A percentile compares a stretch with the other conserved stretches of the same genome.
These are phyloP conservation scores for Squalus acanthias DNA, from an alignment of 2,797 vertebrate genomes.

Conservation along the genomic window DNA sequence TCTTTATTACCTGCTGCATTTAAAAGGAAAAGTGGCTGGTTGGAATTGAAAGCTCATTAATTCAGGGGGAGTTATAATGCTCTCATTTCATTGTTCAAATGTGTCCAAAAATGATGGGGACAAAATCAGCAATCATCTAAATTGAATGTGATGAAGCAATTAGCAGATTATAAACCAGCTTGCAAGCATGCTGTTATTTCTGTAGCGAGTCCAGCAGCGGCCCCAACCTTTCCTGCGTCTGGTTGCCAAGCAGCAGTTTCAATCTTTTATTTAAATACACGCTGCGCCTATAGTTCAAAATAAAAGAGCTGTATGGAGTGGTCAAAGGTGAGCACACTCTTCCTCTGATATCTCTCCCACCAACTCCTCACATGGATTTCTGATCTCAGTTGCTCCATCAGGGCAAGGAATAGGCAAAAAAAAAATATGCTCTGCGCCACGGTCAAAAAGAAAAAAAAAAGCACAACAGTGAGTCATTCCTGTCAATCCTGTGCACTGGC, in stretches of 20 bases:
- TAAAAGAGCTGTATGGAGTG: neutral
- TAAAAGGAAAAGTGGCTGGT: neutral
- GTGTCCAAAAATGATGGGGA: neutral
- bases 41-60: neutral
- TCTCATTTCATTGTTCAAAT: neutral
- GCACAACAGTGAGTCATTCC: neutral
- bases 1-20: neutral
- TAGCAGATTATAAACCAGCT: neutral
- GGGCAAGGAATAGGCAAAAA: neutral
- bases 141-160: constrained; percentile 21
- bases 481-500: neutral
- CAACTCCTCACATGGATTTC: neutral
- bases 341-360: neutral
- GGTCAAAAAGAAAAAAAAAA: neutral
- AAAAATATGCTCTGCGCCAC: neutral
- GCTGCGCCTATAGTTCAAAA: neutral
- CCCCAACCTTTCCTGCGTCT: neutral
- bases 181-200: neutral
- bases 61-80: neutral
- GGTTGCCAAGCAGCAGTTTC: constrained; percentile 7
- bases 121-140: constrained; percentile 24
- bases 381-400: neutral
- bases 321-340: neutral
- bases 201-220: neutral
- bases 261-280: constrained; percentile 16